Evolutionary conservation across 2,888 invertebrate genomes (phyloP).

Genomic region (Malthinus seriepunctatus): DNA sequence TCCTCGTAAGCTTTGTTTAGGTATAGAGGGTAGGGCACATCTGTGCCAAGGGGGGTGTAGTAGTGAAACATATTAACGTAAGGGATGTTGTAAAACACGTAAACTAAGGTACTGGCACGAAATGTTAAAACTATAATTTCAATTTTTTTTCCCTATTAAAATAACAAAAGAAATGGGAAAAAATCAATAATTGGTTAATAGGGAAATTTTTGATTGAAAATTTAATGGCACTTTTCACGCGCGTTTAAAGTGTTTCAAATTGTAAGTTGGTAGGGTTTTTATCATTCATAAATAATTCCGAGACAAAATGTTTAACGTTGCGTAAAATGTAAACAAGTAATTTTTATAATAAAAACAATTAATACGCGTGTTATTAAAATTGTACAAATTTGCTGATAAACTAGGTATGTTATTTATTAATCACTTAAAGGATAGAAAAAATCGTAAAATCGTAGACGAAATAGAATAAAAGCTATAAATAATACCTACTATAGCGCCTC

Average conservation of each 20-base stretch:
- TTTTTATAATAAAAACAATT: too few species aligned
- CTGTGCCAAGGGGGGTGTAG: slow-evolving; percentile 27
- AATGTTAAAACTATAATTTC: slow-evolving; percentile 34
- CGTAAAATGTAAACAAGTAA: too few species aligned
- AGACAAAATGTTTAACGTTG: too few species aligned
- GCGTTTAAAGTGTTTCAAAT: not conserved
- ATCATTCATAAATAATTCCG: slow-evolving; percentile 7
- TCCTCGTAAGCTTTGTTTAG: slow-evolving; percentile 42
- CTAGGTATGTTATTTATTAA: too few species aligned
- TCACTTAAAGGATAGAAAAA: too few species aligned
- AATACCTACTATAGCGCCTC: slow-evolving; percentile 1
- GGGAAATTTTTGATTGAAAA: too few species aligned
- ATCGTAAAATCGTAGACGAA: slow-evolving; percentile 1
- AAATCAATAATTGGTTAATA: too few species aligned
- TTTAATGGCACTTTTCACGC: not conserved
- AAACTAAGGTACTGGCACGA: slow-evolving; percentile 32
- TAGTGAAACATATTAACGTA: slow-evolving; percentile 32
- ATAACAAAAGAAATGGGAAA: too few species aligned
- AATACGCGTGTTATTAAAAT: too few species aligned
- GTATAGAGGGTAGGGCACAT: slow-evolving; percentile 28
- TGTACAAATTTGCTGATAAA: too few species aligned
- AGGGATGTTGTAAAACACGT: slow-evolving; percentile 36
- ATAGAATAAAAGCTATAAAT: slow-evolving; percentile 6
- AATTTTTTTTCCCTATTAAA: too few species aligned
- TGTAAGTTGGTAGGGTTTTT: not conserved